A percentile compares a stretch with the other conserved stretches of the same genome.
Conservation (phyloP, 2,888 invertebrate genomes). For the Camponotus fellah region DNA sequence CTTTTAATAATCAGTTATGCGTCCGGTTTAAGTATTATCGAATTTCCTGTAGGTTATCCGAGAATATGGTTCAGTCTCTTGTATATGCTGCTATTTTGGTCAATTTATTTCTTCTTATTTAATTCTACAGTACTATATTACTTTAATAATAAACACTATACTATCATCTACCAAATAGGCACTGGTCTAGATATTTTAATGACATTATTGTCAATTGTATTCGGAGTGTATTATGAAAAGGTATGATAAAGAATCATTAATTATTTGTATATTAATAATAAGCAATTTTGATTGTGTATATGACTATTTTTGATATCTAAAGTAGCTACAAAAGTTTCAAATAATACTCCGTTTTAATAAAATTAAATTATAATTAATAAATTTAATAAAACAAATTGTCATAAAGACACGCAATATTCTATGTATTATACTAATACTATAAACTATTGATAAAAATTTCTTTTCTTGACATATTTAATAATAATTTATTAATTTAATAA, state of each 20-base stretch:
- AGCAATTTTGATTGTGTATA: not conserved
- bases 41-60: not conserved
- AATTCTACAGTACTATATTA: not conserved
- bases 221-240: conserved; percentile 7
- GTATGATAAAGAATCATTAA: not conserved
- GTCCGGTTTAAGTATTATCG: conserved; percentile 15
- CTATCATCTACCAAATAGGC: not conserved
- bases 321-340: not conserved
- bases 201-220: not conserved
- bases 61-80: not conserved
- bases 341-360: too few species aligned
- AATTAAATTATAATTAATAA: too few species aligned
- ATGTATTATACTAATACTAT: too few species aligned
- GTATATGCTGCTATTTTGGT: conserved; percentile 17
- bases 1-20: not conserved
- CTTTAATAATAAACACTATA: not conserved
- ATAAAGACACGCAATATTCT: too few species aligned
- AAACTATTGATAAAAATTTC: too few species aligned
- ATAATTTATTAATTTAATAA: too few species aligned
- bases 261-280: not conserved
- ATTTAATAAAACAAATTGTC: too few species aligned
- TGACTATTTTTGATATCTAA: not conserved
- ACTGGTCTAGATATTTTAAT: not conserved
- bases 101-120: not conserved
- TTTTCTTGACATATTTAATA: too few species aligned